Evolutionary conservation across 2,888 invertebrate species (phyloP), one percentile per base, ranked within the genome.

Genomic region (Tortrix viridana): DNA sequence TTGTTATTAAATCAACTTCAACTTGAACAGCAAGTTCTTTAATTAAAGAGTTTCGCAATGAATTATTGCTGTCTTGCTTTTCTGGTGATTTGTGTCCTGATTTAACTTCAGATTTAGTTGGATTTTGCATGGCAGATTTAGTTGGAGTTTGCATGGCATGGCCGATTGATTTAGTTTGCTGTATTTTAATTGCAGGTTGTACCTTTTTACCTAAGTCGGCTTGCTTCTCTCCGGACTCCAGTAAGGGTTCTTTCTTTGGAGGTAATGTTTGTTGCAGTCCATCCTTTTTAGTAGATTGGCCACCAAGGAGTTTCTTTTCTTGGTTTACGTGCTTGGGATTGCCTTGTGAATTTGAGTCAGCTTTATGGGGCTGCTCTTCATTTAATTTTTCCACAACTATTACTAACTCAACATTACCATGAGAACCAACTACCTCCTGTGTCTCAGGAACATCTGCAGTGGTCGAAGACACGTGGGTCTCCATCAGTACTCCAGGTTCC

Each of bases 381-480:
- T 77, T 71, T 12, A 89, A 65, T 71, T 84, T 77, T 71, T 89
- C 89, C 7, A 90, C 85, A 59, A 85, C 79, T 67, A 89, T 79
- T 16, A 86, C 77, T 73, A 83, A 86, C 69, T 89, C 85, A 41
- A 89, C 81, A 71, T 83, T 76, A n/a, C 80, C 79, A 65, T 79
- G 78, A 6, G 82, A 80, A 19, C 79, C 82, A 18, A 82, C 76
- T 54, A 81, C 79, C 71, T 84, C 80, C 72, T 84, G 82, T 38
- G 77, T 74, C 65, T 85, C 85, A 23, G 80, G 80, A 4, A 81
- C 77, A 68, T 89, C 88, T 41, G 80, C 82, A 18, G 87, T 87
- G 53, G 88, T 88, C 23, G 90, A 88, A 38, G 90, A 84, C 64
- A 89, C 88, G 67, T 89, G 87, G 50, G 88, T 87, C 76, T 89